Conservation (phyloP, 2,113 vertebrate genomes). For the Pachycephala philippinensis region DNA sequence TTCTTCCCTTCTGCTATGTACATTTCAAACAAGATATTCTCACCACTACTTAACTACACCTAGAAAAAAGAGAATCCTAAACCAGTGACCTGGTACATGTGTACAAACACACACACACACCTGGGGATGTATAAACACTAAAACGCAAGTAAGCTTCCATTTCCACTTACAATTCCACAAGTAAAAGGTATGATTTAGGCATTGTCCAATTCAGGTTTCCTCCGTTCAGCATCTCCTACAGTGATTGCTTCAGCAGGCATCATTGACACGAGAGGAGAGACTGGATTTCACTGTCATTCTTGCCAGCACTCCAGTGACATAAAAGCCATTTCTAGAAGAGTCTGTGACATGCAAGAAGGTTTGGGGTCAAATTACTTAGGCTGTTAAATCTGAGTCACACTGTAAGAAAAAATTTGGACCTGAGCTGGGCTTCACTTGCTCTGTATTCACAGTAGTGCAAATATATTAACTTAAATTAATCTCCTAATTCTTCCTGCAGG, state of each 20-base stretch:
- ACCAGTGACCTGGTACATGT: too few relatives aligned
- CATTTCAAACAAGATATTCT: background rate
- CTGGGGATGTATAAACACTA: background rate
- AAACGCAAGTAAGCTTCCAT: background rate
- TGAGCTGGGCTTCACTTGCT: background rate
- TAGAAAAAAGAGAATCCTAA: background rate
- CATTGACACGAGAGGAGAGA: background rate
- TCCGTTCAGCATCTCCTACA: background rate
- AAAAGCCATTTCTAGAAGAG: background rate
- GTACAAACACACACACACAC: background rate
- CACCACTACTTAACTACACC: background rate
- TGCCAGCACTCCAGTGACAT: background rate
- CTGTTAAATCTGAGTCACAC: background rate
- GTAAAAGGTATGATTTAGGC: background rate
- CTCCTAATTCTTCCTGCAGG: background rate
- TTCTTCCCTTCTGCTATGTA: background rate
- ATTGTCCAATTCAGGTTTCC: background rate
- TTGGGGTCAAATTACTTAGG: background rate
- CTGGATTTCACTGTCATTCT: background rate
- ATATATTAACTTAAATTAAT: background rate
- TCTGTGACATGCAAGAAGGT: background rate
- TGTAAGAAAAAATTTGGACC: background rate
- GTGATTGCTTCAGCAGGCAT: background rate
- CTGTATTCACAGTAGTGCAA: background rate
- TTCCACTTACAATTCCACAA: background rate